Percentiles rank a stretch among this genome's conserved stretches.
Conservation (phyloP, 2,888 invertebrate genomes). For the Xestia xanthographa region DNA sequence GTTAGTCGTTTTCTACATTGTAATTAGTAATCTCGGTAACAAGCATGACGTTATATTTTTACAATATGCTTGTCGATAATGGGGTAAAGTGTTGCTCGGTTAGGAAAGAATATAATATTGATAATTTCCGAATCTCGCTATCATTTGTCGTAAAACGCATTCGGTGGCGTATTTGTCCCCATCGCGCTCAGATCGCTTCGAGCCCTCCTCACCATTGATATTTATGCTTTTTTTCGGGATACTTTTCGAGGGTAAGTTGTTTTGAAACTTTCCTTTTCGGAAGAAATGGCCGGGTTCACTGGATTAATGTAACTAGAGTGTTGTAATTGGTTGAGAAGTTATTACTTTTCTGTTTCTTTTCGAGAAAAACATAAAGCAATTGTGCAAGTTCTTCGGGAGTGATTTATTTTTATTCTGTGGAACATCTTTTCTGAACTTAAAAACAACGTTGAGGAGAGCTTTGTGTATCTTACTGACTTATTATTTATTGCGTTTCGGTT, state of each 20-base stretch:
- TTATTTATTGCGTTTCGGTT: constrained; percentile 77
- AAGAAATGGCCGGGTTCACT: constrained; percentile 79
- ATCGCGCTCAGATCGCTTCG: constrained; percentile 77
- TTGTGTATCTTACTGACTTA: constrained; percentile 78
- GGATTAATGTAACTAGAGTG: constrained; percentile 87
- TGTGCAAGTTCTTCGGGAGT: constrained; percentile 80
- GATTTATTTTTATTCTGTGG: constrained; percentile 83
- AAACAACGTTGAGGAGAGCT: constrained; percentile 78
- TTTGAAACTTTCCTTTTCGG: constrained; percentile 85
- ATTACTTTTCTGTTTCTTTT: constrained; percentile 85
- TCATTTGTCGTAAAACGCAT: constrained; percentile 83
- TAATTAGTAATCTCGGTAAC: constrained; percentile 72
- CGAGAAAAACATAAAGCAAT: constrained; percentile 85
- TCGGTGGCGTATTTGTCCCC: constrained; percentile 77
- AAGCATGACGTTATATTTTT: constrained; percentile 64
- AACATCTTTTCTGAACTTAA: constrained; percentile 81
- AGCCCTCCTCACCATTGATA: constrained; percentile 85
- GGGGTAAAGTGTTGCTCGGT: constrained; percentile 43
- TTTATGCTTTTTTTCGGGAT: constrained; percentile 86
- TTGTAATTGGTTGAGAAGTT: constrained; percentile 87
- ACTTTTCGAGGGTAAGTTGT: constrained; percentile 82
- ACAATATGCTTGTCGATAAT: constrained; percentile 28
- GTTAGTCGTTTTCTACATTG: constrained; percentile 77
- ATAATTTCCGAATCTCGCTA: constrained; percentile 81
- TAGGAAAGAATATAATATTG: constrained; percentile 76